A percentile compares a stretch with the other conserved stretches of the same genome.
Evolutionary conservation across 1,140 invertebrate species (phyloP).

Genomic region (Zaprionus taronus): DNA sequence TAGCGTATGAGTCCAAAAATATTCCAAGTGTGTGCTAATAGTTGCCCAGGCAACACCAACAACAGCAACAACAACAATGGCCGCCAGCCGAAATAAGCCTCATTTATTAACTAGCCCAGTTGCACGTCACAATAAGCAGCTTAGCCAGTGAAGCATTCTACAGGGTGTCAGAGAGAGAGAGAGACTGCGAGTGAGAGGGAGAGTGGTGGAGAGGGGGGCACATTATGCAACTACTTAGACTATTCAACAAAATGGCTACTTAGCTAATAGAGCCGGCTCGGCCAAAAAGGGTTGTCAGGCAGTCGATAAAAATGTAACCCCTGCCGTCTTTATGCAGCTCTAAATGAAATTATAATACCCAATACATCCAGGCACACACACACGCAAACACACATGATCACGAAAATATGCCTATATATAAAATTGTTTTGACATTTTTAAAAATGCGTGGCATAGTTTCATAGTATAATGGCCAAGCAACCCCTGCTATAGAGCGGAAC

Average conservation of each 20-base stretch:
- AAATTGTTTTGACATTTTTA: constrained; percentile 80
- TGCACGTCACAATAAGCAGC: constrained; percentile 68
- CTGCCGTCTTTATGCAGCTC: constrained; percentile 51
- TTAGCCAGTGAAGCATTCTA: constrained; percentile 63
- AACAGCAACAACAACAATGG: constrained; percentile 47
- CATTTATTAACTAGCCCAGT: constrained; percentile 74
- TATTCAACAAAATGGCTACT: constrained; percentile 77
- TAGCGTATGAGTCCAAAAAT: constrained; percentile 42
- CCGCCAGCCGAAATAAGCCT: constrained; percentile 64
- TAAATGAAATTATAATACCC: constrained; percentile 80
- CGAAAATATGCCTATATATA: constrained; percentile 41
- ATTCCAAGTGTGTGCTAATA: constrained; percentile 61
- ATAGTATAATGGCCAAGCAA: constrained; percentile 43
- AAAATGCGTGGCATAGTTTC: constrained; percentile 63
- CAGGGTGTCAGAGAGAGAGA: constrained; percentile 31
- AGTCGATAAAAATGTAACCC: constrained; percentile 61
- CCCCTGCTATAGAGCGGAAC: constrained; percentile 59
- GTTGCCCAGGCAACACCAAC: constrained; percentile 43
- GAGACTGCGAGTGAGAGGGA: not conserved
- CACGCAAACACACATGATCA: constrained; percentile 33
- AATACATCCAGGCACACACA: constrained; percentile 31
- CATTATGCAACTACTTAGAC: constrained; percentile 69
- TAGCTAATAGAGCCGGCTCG: constrained; percentile 72
- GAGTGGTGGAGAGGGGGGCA: constrained; percentile 6
- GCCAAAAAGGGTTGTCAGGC: constrained; percentile 55